Base-by-base conservation (phyloP, 1,140 invertebrate species). In the Scaptomyza montana region DNA sequence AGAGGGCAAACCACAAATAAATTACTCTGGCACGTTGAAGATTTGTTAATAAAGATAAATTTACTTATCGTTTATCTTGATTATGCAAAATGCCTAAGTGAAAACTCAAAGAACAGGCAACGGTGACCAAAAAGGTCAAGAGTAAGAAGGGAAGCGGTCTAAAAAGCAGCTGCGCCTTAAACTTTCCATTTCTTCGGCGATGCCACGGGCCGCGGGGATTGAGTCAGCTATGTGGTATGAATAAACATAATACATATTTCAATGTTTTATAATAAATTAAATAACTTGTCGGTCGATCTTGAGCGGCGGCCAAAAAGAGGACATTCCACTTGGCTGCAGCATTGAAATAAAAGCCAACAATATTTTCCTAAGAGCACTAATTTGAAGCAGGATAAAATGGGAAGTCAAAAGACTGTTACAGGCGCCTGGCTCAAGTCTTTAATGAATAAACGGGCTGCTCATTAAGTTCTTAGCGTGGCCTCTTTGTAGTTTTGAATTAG, bases 31-130 rank as follows among this genome's bases (percentile, higher is more conserved):
- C 74, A 86, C 78, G 81, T 86, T 86, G 73, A 87, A 87, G 82
- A 87, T 87, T 87, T 87, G 82, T 87, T 87, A 87, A 87, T 87
- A 87, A 87, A 87, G 82, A 87, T 87, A 87, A 87, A 87, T 87
- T 87, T 86, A 87, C 82, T 87, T 87, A 87, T 87, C 82, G 82
- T 87, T 87, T 87, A 87, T 87, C 82, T 87, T 87, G 82, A 87
- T 87, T 87, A 87, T 87, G 82, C 82, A 87, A 87, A 87, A 78
- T 78, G 82, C 82, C 82, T 87, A 87, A 87, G 82, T 87, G 82
- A 87, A 87, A 87, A 86, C 80, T 87, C 82, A 86, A 74, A 80
- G 81, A 78, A 63, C 70, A 49, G 28, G 21, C 65, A 41, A 49
- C 39, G 19, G 10, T 13, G 30, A 59, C 61, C 54, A 43, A 25